A percentile compares a stretch with the other conserved stretches of the same genome.
Conservation (phyloP, 2,797 vertebrate species). For the Notolabrus celidotus region DNA sequence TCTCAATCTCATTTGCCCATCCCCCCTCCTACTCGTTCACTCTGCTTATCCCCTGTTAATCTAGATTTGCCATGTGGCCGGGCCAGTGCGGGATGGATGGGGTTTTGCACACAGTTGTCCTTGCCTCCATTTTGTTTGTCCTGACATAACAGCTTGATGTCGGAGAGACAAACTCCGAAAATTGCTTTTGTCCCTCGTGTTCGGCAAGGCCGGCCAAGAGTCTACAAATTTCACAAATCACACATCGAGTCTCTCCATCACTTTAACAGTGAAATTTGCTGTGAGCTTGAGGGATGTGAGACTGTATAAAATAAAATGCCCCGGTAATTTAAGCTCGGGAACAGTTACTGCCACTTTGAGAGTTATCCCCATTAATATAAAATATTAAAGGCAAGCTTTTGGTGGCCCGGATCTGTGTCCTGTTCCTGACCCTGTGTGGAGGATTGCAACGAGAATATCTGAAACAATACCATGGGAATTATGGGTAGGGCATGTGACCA, state of each 20-base stretch:
- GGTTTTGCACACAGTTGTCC: conserved; percentile 68
- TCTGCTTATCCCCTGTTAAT: conserved; percentile 78
- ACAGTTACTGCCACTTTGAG: conserved; percentile 6
- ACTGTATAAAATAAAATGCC: conserved; percentile 2
- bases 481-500: conserved; percentile 54
- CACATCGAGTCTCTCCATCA: conserved; percentile 15
- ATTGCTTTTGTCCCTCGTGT: conserved; percentile 56
- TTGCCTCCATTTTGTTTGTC: conserved; percentile 80
- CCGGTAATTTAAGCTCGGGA: conserved; percentile 8
- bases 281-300: conserved; percentile 2
- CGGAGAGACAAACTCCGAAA: conserved; percentile 60
- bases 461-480: conserved; percentile 62
- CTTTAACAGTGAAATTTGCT: conserved; percentile 8
- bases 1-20: conserved; percentile 56
- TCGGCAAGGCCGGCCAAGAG: conserved; percentile 14
- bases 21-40: conserved; percentile 18
- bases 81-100: conserved; percentile 61
- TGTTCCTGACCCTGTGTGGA: conserved; percentile 43
- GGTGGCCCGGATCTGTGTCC: conserved; percentile 30
- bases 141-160: conserved; percentile 68
- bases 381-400: conserved; percentile 19
- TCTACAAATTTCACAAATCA: conserved; percentile 41
- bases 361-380: conserved; percentile 7
- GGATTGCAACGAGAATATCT: conserved; percentile 57
- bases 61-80: conserved; percentile 81